Conservation (phyloP, 2,888 invertebrate species). For the Cryptocheilus praepositus region DNA sequence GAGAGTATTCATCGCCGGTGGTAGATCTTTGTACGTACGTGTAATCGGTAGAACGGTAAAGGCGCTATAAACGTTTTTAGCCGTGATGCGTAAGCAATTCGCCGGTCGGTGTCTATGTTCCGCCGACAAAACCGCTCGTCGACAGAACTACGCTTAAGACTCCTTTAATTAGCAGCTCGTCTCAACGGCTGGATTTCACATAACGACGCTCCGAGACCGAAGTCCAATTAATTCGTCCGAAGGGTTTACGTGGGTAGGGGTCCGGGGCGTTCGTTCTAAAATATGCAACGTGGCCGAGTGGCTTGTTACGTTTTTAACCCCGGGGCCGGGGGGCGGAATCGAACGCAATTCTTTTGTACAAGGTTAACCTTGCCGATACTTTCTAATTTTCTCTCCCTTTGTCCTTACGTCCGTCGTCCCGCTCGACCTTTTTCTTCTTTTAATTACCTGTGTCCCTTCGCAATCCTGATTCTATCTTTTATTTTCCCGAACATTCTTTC, state of each 20-base stretch:
- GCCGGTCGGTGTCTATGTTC: too few relatives aligned
- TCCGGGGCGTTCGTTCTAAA: slow-evolving; percentile 34
- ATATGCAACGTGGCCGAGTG: slow-evolving; percentile 60
- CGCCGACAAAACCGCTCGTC: too few relatives aligned
- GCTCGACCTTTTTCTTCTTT: background rate
- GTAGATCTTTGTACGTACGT: too few relatives aligned
- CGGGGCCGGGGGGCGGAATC: slow-evolving; percentile 43
- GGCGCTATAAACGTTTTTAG: too few relatives aligned
- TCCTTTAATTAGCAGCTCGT: slow-evolving; percentile 44
- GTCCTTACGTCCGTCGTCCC: too few relatives aligned
- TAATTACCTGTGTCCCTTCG: background rate
- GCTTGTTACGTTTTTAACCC: slow-evolving; percentile 54
- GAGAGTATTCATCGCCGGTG: too few relatives aligned
- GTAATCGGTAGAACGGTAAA: too few relatives aligned
- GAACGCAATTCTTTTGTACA: slow-evolving; percentile 18
- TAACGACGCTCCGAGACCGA: slow-evolving; percentile 29
- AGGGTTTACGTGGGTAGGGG: background rate
- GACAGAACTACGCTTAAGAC: slow-evolving; percentile 31
- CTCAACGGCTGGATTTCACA: slow-evolving; percentile 33
- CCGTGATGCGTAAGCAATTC: too few relatives aligned
- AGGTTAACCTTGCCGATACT: background rate
- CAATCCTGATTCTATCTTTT: background rate
- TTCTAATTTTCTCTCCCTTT: slow-evolving; percentile 2
- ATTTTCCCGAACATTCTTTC: background rate
- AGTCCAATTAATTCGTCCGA: background rate